Base-by-base conservation (phyloP, 2,888 invertebrate genomes). In the Xylota segnis region DNA sequence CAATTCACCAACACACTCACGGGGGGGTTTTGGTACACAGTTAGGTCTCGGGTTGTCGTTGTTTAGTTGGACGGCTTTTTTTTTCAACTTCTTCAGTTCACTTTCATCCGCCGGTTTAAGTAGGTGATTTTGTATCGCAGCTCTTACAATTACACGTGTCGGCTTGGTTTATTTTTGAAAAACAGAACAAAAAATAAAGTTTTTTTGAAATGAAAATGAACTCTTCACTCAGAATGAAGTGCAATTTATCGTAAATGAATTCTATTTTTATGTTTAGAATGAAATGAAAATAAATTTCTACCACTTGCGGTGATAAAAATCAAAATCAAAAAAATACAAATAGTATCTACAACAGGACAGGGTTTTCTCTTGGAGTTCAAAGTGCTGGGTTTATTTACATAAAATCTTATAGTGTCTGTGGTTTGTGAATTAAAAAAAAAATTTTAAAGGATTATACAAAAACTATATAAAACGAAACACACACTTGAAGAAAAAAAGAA, bases 101-200 rank as follows among this genome's bases (percentile, higher is more conserved):
- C 52, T 70, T 81, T 81, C 70, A 84, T 84, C 75, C 79, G 75
- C 84, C 84, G 84, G 79, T 70, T 75, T 7, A 70, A 52, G 43
- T 45, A 81, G 79, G 71, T 70, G 70, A 3, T 27, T 9, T 66
- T 58, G 12, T 45, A 58, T 34, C 27, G 40, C 9, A 23, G 10
- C 10, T n/a, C n/a, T 43, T 14, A 2, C 0, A 59, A 6, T 68
- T 58, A 65, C 75, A 70, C 75, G 81, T 84, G 68, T 74, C 59
- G 68, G 54, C 40, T 68, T 5, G 18, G 5, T 52, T 50, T 37
- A 23, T 37, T 58, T 40, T 40, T 23, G 23, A 40, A 40, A n/a
- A n/a, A n/a, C n/a, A n/a, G n/a, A n/a, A n/a, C n/a, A n/a, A n/a
- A n/a, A n/a, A 58, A 37, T 43, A 14, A 14, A 43, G n/a, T n/a